Base-by-base conservation (phyloP, 2,888 invertebrate species). In the Drosophila lutescens region DNA sequence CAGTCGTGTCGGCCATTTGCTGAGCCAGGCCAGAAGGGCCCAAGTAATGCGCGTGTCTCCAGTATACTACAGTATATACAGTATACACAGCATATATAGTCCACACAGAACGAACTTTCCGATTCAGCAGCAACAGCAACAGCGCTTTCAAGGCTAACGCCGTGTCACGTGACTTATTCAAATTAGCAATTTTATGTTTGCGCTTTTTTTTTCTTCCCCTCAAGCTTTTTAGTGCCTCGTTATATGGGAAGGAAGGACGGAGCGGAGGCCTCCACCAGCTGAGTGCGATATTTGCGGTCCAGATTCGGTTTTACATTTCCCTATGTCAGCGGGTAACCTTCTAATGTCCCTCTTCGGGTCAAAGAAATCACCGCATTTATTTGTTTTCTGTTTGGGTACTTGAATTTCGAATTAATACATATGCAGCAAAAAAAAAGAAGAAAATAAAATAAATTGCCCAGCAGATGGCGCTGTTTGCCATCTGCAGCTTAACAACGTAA, bases 111-210 rank as follows among this genome's bases (percentile, higher is more conserved):
- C 10, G 32, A 47, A 47, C 47, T 47, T 49, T 49, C 34, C 49
- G 49, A 49, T 49, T 49, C 49, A 34, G 34, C 47, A 34, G 5
- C 34, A 34, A 12, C 12, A 13, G 34, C 47, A 34, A 8, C 40
- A 34, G 12, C 34, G 57, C 58, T 75, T 59, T 66, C 71, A 71
- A 75, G 76, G 71, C 60, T 63, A 59, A 46, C 53, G 53, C 59
- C 63, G 74, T 83, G 76, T 88, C 88, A 86, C 86, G 88, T 85
- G 84, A 85, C 88, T 88, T 85, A 85, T 85, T 88, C 86, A 85
- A 85, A 85, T 88, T 85, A 85, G 80, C 77, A 88, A 83, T 86
- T 85, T 88, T 77, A 82, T 88, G 80, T 82, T 85, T 79, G 82
- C 79, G 72, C 79, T 84, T 77, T 76, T 67, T 50, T 15, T 41